Conservation (phyloP, 2,888 invertebrate genomes). For the Ceriagrion tenellum region DNA sequence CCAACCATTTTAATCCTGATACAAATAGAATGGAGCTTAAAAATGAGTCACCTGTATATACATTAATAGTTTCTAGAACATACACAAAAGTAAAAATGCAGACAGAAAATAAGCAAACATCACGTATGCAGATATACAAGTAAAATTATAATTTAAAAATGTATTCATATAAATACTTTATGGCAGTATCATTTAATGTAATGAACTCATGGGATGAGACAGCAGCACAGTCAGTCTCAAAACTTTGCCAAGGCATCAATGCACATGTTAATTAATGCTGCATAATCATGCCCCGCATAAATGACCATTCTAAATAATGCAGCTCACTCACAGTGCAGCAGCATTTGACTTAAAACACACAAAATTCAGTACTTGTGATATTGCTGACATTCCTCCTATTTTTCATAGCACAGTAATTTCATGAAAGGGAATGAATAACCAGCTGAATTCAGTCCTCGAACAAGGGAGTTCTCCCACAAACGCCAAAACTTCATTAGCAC, state of each 20-base stretch:
- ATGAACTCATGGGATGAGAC: conserved; percentile 65
- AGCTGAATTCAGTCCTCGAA: conserved; percentile 38
- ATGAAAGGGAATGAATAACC: conserved; percentile 56
- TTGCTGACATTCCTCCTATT: conserved; percentile 57
- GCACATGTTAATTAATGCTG: conserved; percentile 20
- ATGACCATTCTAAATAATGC: conserved; percentile 55
- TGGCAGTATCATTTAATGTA: conserved; percentile 65
- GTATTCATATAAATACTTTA: conserved; percentile 63
- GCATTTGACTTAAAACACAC: conserved; percentile 59
- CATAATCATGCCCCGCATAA: conserved; percentile 21
- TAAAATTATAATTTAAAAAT: conserved; percentile 66
- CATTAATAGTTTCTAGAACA: conserved; percentile 45
- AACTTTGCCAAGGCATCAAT: conserved; percentile 43
- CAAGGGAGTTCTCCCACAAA: background rate
- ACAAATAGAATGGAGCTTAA: conserved; percentile 51
- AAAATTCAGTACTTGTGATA: conserved; percentile 62
- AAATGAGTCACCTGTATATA: conserved; percentile 43
- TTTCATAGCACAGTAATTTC: conserved; percentile 34
- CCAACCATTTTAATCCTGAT: conserved; percentile 20
- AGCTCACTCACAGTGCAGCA: conserved; percentile 63
- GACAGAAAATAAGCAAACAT: conserved; percentile 46
- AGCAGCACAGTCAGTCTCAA: conserved; percentile 64
- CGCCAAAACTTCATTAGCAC: background rate
- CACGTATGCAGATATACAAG: conserved; percentile 21
- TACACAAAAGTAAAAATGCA: conserved; percentile 49